Conservation (phyloP, 1,140 invertebrate species). For the Penaeus indicus region DNA sequence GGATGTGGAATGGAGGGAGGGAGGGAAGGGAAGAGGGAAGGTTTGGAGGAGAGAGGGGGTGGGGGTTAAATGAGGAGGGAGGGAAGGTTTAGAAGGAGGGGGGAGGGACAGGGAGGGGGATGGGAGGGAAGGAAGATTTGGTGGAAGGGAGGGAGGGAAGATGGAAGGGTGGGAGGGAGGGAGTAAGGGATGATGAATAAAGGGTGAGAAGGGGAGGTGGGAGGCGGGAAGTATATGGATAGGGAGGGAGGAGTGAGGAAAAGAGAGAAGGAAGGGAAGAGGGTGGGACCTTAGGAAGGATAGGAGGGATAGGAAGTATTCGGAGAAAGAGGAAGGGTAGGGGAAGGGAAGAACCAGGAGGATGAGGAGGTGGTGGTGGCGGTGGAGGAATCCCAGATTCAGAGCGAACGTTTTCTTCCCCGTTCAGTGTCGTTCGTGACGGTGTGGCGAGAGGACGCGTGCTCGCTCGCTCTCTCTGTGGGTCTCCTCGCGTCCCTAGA, state of each 20-base stretch:
- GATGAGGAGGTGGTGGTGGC: background rate
- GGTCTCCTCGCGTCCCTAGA: too few relatives aligned
- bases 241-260: background rate
- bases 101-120: background rate
- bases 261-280: background rate
- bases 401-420: background rate
- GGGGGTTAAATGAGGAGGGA: background rate
- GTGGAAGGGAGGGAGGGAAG: background rate
- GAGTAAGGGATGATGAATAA: background rate
- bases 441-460: too few relatives aligned
- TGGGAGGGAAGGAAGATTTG: background rate
- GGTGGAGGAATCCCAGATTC: background rate
- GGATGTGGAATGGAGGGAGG: background rate
- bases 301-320: background rate
- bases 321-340: background rate
- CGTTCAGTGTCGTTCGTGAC: background rate
- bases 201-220: background rate
- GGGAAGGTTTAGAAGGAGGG: background rate
- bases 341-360: conserved; percentile 16
- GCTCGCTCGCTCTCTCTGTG: too few relatives aligned
- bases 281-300: background rate
- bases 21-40: background rate
- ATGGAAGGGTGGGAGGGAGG: background rate
- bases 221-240: background rate
- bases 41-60: background rate